Evolutionary conservation across 2,113 vertebrate species (phyloP), one percentile per base, ranked within the genome.

Genomic region (Equus quagga): DNA sequence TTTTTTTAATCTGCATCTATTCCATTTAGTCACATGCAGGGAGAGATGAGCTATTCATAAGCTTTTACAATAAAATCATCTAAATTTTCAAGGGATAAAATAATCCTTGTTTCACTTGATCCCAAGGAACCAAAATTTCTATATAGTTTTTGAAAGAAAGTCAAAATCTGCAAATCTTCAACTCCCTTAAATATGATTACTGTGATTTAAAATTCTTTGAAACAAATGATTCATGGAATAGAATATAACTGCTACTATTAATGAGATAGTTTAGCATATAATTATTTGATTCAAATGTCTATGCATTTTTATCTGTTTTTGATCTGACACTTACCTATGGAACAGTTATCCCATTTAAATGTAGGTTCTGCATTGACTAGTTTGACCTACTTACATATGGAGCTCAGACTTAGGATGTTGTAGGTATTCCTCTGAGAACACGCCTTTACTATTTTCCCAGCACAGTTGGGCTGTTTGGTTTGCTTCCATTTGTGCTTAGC

Each of bases 161-260:
- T 70, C 2, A 23, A 79, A 62, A 62, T 73, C 14, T 62, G 6
- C 12, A 85, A 44, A 83, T 58, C 23, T 75, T 91, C 10, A 89
- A 23, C 19, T 92, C 3, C 6, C 15, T 54, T 33, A 17, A 60
- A 70, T 21, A 64, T 82, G 49, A 89, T 89, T 96, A 78, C 33
- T 65, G 51, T 62, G 41, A 73, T 94, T 92, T 97, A 64, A 91
- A 92, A 72, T 62, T 49, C 4, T 81, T 70, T 54, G 64, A 96
- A 97, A 91, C 41, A 33, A 94, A 41, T 90, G n/a, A 76, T 64
- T 95, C 23, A 79, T 54, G 6, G 60, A 81, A 62, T 64, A 80
- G 19, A 87, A 78, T 72, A 79, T 94, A 93, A 89, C 81, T 75
- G 15, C 60, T 60, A 72, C 44, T 91, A 54, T 84, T 89, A 83